A percentile compares a stretch with the other conserved stretches of the same genome.
Conservation (phyloP, 2,113 vertebrate species). For the Caranx ignobilis region DNA sequence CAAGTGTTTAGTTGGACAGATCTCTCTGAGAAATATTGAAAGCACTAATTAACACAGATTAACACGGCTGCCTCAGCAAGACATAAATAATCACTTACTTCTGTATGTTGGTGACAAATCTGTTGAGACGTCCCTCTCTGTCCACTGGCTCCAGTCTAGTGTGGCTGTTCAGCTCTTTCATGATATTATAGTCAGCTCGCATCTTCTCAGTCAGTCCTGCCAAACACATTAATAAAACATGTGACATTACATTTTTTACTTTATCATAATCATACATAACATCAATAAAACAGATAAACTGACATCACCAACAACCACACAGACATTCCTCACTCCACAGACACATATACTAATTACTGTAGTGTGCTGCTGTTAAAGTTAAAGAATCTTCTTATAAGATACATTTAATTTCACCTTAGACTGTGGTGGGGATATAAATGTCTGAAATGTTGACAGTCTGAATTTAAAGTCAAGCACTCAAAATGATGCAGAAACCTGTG, state of each 20-base stretch:
- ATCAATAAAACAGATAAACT: neutral
- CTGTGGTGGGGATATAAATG: neutral
- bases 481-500: constrained; percentile 83
- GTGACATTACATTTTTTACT: neutral
- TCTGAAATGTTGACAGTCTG: neutral
- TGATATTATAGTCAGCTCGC: constrained; percentile 90
- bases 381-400: neutral
- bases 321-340: neutral
- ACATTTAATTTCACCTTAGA: neutral
- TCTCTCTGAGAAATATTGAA: too few species aligned
- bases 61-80: neutral
- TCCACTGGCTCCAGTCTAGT: constrained; percentile 90
- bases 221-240: neutral
- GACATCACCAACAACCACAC: neutral
- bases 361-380: neutral
- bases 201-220: constrained; percentile 94
- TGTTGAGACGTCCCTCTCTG: constrained; percentile 86
- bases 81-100: constrained; percentile 76
- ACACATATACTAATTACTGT: neutral
- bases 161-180: constrained; percentile 91
- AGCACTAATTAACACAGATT: too few species aligned
- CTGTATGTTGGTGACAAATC: constrained; percentile 86
- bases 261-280: neutral
- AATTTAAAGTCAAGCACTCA: neutral
- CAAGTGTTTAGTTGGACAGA: too few species aligned